phyloP scores from a whole-genome alignment of 2,797 vertebrate genomes.

The Squalus acanthias region DNA sequence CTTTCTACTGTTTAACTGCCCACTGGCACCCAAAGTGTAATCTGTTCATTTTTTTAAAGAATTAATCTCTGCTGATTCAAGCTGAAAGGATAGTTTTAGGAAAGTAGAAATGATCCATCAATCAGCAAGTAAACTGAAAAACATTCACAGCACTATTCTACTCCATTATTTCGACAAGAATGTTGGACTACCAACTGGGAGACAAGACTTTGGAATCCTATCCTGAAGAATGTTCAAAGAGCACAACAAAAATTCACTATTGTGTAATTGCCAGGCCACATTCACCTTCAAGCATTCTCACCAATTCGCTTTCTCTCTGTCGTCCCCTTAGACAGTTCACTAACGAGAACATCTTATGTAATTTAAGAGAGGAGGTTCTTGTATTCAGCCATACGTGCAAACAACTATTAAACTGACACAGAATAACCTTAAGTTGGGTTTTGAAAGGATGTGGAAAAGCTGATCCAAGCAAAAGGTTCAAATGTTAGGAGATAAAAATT shows the following conservation, averaged over 20 bases:
- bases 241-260: background rate
- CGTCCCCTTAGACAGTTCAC: background rate
- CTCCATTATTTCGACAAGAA: background rate
- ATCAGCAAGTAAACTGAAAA: background rate
- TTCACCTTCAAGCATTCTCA: slow-evolving; percentile 15
- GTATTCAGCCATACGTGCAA: background rate
- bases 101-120: background rate
- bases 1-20: background rate
- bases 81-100: background rate
- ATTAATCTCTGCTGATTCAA: background rate
- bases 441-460: background rate
- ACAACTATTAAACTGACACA: background rate
- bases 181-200: background rate
- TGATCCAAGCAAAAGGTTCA: background rate
- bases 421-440: background rate
- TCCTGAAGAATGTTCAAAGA: background rate
- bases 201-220: background rate
- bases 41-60: background rate
- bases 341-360: background rate
- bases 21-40: background rate
- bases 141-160: background rate
- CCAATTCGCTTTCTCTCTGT: background rate
- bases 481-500: background rate
- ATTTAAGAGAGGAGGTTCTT: background rate
- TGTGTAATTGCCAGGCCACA: background rate